Percentiles rank a stretch among this genome's conserved stretches.
phyloP scores from a whole-genome alignment of 1,140 invertebrate species.

The Drosophila sulfurigaster region DNA sequence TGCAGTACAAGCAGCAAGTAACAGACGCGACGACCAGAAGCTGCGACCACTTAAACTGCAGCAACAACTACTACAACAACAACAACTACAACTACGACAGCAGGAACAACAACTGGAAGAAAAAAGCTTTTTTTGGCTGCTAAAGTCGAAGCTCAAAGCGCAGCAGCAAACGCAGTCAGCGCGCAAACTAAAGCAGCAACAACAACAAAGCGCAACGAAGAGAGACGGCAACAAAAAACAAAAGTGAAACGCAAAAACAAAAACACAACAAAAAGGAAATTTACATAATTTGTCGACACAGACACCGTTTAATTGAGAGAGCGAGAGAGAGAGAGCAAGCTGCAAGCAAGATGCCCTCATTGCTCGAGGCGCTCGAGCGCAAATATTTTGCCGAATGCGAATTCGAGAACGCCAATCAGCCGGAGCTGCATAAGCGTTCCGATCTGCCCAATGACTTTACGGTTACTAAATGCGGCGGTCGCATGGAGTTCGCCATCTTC shows the following conservation, averaged over 20 bases:
- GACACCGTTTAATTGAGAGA: conserved; percentile 12
- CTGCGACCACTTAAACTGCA: conserved; percentile 11
- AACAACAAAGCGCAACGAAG: conserved; percentile 6
- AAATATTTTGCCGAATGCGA: conserved; percentile 88
- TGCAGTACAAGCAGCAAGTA: background rate
- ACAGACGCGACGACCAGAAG: conserved; percentile 4
- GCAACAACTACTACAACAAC: conserved; percentile 15
- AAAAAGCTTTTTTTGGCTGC: conserved; percentile 18
- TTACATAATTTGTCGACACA: conserved; percentile 41
- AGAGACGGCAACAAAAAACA: conserved; percentile 21
- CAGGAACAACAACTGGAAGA: conserved; percentile 22
- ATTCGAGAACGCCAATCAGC: conserved; percentile 74
- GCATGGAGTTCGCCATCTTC: conserved; percentile 89
- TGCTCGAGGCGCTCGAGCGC: conserved; percentile 93
- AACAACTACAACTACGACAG: background rate
- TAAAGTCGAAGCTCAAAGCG: conserved; percentile 37
- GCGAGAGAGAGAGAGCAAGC: conserved; percentile 6
- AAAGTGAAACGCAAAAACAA: conserved; percentile 43
- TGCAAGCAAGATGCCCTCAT: conserved; percentile 89
- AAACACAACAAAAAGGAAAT: conserved; percentile 37
- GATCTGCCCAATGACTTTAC: conserved; percentile 79
- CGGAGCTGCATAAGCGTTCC: conserved; percentile 84
- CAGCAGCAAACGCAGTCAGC: conserved; percentile 34
- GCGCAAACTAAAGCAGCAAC: conserved; percentile 26
- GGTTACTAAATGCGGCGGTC: conserved; percentile 72